A percentile compares a stretch with the other conserved stretches of the same genome.
Conservation (phyloP, 2,797 vertebrate species). For the Phoxinus dragarum region DNA sequence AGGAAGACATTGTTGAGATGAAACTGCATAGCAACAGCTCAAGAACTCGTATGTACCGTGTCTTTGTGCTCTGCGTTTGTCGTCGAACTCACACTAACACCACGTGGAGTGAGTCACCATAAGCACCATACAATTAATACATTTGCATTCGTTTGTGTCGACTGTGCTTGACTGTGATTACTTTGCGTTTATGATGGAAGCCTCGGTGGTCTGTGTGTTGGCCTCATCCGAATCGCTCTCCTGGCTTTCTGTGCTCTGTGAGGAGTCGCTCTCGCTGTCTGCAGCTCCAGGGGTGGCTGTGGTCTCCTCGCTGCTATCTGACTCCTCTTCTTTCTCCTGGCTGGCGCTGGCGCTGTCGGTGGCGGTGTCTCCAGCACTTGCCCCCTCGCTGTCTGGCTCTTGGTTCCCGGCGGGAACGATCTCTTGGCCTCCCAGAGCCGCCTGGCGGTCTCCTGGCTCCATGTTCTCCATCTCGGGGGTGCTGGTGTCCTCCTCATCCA, state of each 20-base stretch:
- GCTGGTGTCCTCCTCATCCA: slow-evolving; percentile 80
- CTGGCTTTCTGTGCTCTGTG: slow-evolving; percentile 72
- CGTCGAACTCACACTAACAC: slow-evolving; percentile 27
- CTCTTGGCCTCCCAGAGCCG: slow-evolving; percentile 43
- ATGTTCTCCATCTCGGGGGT: slow-evolving; percentile 74
- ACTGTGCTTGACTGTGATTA: slow-evolving; percentile 60
- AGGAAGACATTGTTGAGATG: slow-evolving; percentile 55
- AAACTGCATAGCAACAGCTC: slow-evolving; percentile 50
- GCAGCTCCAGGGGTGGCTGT: slow-evolving; percentile 71
- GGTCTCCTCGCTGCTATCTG: slow-evolving; percentile 74
- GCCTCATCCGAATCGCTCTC: slow-evolving; percentile 72
- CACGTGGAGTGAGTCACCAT: slow-evolving; percentile 44
- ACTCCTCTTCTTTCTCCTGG: slow-evolving; percentile 68
- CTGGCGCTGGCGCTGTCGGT: slow-evolving; percentile 62
- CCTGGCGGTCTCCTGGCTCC: slow-evolving; percentile 60
- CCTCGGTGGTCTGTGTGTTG: slow-evolving; percentile 47
- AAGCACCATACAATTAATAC: slow-evolving; percentile 43
- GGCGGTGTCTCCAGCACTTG: slow-evolving; percentile 59
- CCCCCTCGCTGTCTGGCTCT: slow-evolving; percentile 36
- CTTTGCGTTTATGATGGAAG: slow-evolving; percentile 75
- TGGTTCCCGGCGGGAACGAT: not conserved
- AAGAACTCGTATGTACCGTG: slow-evolving; percentile 41
- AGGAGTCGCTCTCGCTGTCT: slow-evolving; percentile 67
- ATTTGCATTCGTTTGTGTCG: slow-evolving; percentile 58
- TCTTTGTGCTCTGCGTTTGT: slow-evolving; percentile 34